These are phyloP conservation scores for Conchocele bisecta DNA, from an alignment of 2,888 invertebrate species.

Conservation along the genomic window DNA sequence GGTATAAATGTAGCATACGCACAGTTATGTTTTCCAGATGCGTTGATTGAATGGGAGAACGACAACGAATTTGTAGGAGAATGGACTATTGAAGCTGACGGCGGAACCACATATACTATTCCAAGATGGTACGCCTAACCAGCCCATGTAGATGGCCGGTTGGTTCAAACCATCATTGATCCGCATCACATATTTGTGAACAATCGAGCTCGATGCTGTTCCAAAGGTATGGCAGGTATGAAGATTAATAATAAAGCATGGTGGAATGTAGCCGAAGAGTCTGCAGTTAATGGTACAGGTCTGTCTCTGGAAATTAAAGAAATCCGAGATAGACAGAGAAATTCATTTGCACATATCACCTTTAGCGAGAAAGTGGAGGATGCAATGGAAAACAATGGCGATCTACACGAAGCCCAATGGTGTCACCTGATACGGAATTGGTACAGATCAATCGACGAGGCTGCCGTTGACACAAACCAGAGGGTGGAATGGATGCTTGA, in stretches of 20 bases:
- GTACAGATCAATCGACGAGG: slow-evolving; percentile 15
- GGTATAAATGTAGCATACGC: no score
- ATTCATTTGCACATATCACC: neutral
- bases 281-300: neutral
- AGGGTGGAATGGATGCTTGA: neutral
- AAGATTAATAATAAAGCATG: neutral
- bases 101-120: no score
- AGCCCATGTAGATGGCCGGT: no score
- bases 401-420: neutral
- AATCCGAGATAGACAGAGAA: slow-evolving; percentile 19
- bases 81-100: no score
- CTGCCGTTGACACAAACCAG: neutral
- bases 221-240: neutral
- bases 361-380: slow-evolving; percentile 15
- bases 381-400: neutral
- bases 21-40: no score
- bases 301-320: slow-evolving; percentile 12
- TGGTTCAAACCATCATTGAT: no score
- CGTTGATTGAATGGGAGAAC: no score
- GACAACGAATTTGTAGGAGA: no score
- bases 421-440: slow-evolving; percentile 13
- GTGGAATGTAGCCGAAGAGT: slow-evolving; percentile 3
- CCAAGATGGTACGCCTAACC: no score
- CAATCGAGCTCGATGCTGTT: no score
- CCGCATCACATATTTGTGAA: no score